Evolutionary conservation across 2,888 invertebrate genomes (phyloP).

Genomic region (Leptothorax acervorum): DNA sequence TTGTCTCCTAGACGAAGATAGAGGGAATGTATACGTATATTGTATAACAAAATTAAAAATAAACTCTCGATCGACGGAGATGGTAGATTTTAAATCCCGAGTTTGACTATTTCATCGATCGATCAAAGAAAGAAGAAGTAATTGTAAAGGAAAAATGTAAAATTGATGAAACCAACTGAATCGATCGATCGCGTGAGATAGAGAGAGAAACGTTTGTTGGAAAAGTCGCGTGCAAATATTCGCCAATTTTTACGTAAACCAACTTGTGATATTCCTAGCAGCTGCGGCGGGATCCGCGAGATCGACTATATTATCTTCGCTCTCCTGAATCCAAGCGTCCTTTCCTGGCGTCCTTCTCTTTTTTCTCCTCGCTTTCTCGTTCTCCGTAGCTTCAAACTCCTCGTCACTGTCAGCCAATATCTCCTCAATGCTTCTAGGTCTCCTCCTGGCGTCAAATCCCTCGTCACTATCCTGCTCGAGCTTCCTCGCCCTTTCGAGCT

Average conservation of each 20-base stretch:
- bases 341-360: conserved; percentile 86
- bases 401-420: conserved; percentile 94
- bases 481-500: conserved; percentile 82
- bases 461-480: conserved; percentile 87
- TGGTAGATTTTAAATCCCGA: background rate
- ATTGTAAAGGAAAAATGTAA: background rate
- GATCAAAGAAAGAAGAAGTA: background rate
- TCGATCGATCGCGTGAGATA: background rate
- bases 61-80: background rate
- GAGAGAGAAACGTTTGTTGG: background rate
- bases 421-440: conserved; percentile 90
- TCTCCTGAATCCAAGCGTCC: conserved; percentile 94
- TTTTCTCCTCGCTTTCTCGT: conserved; percentile 83
- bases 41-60: background rate
- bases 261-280: conserved; percentile 89
- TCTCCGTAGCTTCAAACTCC: conserved; percentile 89
- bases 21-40: background rate
- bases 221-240: background rate
- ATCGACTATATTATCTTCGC: conserved; percentile 94
- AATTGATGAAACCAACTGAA: background rate
- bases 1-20: background rate
- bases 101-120: background rate
- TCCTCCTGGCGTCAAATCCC: conserved; percentile 87
- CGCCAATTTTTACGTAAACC: background rate
- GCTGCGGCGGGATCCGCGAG: conserved; percentile 93